Base-by-base conservation (phyloP, 2,888 invertebrate genomes). In the Holacanthella duospinosa region DNA sequence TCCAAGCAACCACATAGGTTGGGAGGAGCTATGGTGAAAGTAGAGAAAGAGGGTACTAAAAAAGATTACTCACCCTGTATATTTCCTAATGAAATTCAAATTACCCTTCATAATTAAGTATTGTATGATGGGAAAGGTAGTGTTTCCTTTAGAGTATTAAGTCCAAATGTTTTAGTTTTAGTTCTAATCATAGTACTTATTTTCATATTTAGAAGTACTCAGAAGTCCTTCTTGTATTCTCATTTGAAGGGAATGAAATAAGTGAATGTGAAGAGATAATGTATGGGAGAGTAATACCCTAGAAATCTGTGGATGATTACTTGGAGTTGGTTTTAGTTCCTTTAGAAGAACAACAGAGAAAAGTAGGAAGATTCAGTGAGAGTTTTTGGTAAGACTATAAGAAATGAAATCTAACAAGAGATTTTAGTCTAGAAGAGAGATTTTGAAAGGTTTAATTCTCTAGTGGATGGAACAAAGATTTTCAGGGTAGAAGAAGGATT, bases 391-490 rank as follows among this genome's bases (percentile, higher is more conserved):
- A 4, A 21, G 21, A 21, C 48, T 21, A 48, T 48, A 48, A 48
- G 48, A 48, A 48, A 48, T n/a, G 12, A 21, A 48, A 48, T 16
- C n/a, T 21, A 16, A 48, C 19, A 21, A 43, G 53, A 53, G 44
- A 28, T 19, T 26, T 43, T 21, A 27, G 44, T n/a, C n/a, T 16
- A 19, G 60, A 29, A 25, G 44, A 60, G 64, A 66, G 66, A 66
- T 66, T 64, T 66, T 62, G 44, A n/a, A 28, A 26, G 62, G 56
- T 60, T 64, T 64, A 62, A 66, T 64, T 66, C 64, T 64, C 64
- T 62, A 28, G 62, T 64, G 65, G 65, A 62, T 65, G 43, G 59
- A 62, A 61, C 59, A 55, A 53, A 62, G 36, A 36, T 36, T 9
- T 36, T 16, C 57, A 62, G 62, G 55, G 3, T n/a, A n/a, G n/a